Evolutionary conservation across 2,113 vertebrate species (phyloP), one percentile per base, ranked within the genome.

Genomic region (Chaetops frenatus): DNA sequence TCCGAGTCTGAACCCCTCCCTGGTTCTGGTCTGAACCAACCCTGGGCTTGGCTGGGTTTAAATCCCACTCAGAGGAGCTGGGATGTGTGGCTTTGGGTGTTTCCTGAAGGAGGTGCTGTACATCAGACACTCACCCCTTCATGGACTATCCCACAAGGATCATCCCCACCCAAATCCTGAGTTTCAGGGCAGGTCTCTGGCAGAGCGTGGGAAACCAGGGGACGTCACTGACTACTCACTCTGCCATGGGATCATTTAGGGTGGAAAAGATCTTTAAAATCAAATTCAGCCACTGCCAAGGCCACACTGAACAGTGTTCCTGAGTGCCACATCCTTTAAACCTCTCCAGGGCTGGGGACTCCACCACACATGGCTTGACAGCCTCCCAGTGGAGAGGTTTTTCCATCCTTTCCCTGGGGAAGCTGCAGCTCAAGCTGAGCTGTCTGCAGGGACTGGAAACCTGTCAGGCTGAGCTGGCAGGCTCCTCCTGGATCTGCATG

Each of bases 171-270:
- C 62, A 35, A 1, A 51, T 19, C 4, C 83, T 8, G 53, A 50
- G 4, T 2, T 25, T 29, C 27, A 14, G 64, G 61, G 80, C 47
- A 33, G 35, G 0, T 35, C 38, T 23, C 20, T 81, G 69, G 28
- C 7, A 44, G 7, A 64, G n/a, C 31, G 0, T 0, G 10, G 58
- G 3, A 9, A n/a, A 27, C 6, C 56, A 17, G 21, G 50, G 0
- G 2, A 5, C 13, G 70, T 3, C 15, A 15, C 0, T 2, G 33
- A 54, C 57, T 20, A 0, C 36, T 35, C 1, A 0, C 33, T 57
- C 25, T 13, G 2, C 2, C 22, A 3, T 12, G 29, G 51, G 6
- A 6, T 10, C 9, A 2, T 50, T 36, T 5, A 1, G 6, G 15
- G 9, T 14, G 60, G 51, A 29, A 38, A 45, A 53, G 23, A 38